These are phyloP conservation scores for Motacilla tschutschensis DNA, from an alignment of 2,113 vertebrate genomes.

Conservation along the genomic window DNA sequence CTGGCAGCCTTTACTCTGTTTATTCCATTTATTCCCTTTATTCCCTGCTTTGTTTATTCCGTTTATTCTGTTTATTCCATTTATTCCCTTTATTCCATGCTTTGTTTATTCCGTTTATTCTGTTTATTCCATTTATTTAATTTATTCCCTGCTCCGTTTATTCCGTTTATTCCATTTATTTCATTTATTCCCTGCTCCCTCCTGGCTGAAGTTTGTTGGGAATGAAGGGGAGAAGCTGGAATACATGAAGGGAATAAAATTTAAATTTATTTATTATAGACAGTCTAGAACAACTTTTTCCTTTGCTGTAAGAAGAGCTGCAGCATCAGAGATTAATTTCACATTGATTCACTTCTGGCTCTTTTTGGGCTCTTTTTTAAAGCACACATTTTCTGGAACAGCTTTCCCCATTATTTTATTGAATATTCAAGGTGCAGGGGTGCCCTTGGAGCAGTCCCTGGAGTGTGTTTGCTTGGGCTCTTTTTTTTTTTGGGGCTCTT, in stretches of 20 bases:
- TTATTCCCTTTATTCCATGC: not conserved
- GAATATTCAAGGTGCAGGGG: not conserved
- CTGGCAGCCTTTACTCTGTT: not conserved
- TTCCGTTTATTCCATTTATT: not conserved
- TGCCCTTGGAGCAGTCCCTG: not conserved
- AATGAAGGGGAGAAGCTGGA: not conserved
- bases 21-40: not conserved
- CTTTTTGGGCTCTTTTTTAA: not conserved
- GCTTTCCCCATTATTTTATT: not conserved
- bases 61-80: not conserved
- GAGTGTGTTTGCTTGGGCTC: not conserved
- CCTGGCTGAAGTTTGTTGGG: not conserved
- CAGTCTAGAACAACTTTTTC: not conserved
- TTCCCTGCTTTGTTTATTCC: not conserved
- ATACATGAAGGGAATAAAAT: not conserved
- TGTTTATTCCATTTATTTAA: not conserved
- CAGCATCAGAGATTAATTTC: not conserved
- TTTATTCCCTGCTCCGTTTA: too few species aligned
- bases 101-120: not conserved
- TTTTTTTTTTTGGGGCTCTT: not conserved
- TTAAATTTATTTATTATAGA: accelerated
- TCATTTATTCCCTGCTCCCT: not conserved
- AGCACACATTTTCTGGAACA: not conserved
- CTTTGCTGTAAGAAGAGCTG: not conserved
- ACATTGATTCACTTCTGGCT: not conserved